A percentile compares a stretch with the other conserved stretches of the same genome.
Evolutionary conservation across 2,888 invertebrate species (phyloP).

Genomic region (Conops quadrifasciatus): DNA sequence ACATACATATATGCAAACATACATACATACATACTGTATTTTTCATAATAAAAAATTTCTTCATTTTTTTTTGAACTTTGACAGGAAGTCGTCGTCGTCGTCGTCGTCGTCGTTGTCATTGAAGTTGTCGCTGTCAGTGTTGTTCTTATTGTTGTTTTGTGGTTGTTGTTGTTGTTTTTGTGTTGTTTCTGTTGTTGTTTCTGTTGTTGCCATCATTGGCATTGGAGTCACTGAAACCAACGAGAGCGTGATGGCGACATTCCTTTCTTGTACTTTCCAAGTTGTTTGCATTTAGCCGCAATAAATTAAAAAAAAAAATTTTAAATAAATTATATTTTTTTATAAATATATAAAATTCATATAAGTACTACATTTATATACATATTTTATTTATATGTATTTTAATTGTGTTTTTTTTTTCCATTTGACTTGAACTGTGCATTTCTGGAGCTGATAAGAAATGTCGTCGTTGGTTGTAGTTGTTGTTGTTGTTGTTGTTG

Average conservation of each 20-base stretch:
- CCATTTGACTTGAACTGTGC: constrained; percentile 33
- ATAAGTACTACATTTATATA: constrained; percentile 21
- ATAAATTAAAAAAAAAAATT: constrained; percentile 17
- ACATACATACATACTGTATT: constrained; percentile 7
- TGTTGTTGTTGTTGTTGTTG: constrained; percentile 27
- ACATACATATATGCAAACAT: no score
- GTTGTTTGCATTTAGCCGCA: constrained; percentile 31
- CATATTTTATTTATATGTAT: constrained; percentile 33
- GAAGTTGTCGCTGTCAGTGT: no score
- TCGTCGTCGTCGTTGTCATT: neutral
- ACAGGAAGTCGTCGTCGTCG: constrained; percentile 45
- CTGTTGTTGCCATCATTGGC: no score
- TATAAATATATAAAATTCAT: no score
- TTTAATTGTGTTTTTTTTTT: constrained; percentile 33
- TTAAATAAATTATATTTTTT: no score
- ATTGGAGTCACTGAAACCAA: constrained; percentile 21
- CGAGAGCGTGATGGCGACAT: constrained; percentile 38
- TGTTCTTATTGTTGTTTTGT: no score
- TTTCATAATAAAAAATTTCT: constrained; percentile 18
- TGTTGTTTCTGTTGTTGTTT: no score
- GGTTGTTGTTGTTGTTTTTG: no score
- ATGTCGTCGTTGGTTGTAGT: constrained; percentile 35
- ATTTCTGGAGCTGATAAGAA: constrained; percentile 37
- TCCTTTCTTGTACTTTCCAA: constrained; percentile 43
- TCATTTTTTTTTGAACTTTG: constrained; percentile 46